phyloP scores from a whole-genome alignment of 2,888 invertebrate species.

The Orchestes rusci region DNA sequence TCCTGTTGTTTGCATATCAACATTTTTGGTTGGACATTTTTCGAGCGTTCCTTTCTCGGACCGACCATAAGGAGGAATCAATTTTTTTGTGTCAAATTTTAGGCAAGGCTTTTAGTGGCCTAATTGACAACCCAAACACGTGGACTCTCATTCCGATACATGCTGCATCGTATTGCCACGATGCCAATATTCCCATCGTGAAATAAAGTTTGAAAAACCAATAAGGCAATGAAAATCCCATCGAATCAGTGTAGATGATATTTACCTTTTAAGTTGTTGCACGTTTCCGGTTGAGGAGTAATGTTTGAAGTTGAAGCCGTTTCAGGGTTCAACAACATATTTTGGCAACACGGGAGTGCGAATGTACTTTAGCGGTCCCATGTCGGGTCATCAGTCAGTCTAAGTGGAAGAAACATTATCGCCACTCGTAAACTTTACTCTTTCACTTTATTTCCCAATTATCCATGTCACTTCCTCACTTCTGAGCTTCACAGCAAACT shows the following conservation, averaged over 20 bases:
- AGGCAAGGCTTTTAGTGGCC: slow-evolving; percentile 18
- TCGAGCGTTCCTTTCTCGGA: slow-evolving; percentile 8
- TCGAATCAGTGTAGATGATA: no score
- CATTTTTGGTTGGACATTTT: no score
- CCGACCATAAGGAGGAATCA: slow-evolving; percentile 13
- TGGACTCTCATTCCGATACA: slow-evolving; percentile 17
- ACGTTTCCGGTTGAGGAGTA: no score
- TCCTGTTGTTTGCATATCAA: no score
- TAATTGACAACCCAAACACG: slow-evolving; percentile 25
- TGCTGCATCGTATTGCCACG: slow-evolving; percentile 4
- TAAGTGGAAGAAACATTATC: slow-evolving; percentile 17
- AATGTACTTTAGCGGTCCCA: slow-evolving; percentile 15
- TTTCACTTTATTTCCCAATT: slow-evolving; percentile 10
- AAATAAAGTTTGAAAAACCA: no score
- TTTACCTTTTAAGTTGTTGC: no score
- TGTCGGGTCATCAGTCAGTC: slow-evolving; percentile 20
- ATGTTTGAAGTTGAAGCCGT: not conserved
- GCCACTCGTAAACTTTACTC: slow-evolving; percentile 19
- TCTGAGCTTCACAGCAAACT: no score
- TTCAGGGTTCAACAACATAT: not conserved
- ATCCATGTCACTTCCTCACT: no score
- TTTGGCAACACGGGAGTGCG: slow-evolving; percentile 11
- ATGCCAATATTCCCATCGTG: slow-evolving; percentile 14
- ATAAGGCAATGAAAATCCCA: no score
- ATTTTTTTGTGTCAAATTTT: slow-evolving; percentile 20